Evolutionary conservation across 1,140 invertebrate genomes (phyloP), one percentile per base, ranked within the genome.

Genomic region (Nasonia vitripennis): DNA sequence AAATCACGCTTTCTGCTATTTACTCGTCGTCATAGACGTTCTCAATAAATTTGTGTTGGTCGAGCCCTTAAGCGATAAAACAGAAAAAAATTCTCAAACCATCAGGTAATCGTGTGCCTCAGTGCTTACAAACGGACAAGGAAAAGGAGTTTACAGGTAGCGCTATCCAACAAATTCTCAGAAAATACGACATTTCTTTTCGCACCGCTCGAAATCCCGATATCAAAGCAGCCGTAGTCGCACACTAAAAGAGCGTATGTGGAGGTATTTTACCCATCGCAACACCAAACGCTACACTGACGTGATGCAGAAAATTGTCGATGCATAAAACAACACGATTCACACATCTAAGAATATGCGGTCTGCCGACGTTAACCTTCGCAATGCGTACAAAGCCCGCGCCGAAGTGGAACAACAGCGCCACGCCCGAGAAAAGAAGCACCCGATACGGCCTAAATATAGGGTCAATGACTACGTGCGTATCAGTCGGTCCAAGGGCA

Each of bases 41-140:
- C 37, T 87, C 14, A 84, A 78, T 27, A 87, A 86, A 67, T 86
- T 67, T 67, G 85, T 82, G 11, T 86, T 83, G 85, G 71, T 87
- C 2, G 78, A 87, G 51, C 81, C 87, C 0, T 55, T 87, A 9
- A 0, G 31, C n/a, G 73, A 75, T 37, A 75, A 75, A 34, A 34
- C 73, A 12, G 31, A 0, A 75, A 75, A 11, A 75, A 75, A 75
- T 34, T 14, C 3, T 75, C 14, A 75, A 75, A 27, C 7, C 2
- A 34, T 23, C 73, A 1, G 31, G 31, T 11, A 41, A 37, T 37
- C 31, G 73, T 34, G 0, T 9, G 9, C 73, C 73, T 6, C 27
- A 6, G 11, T 34, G 1, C 12, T 9, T 75, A 14, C 73, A 75
- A 41, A n/a, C 73, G 23, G 27, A 27, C 27, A 27, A 27, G 27